Base-by-base conservation (phyloP, 2,888 invertebrate species). In the Drosophila nr. medialis region DNA sequence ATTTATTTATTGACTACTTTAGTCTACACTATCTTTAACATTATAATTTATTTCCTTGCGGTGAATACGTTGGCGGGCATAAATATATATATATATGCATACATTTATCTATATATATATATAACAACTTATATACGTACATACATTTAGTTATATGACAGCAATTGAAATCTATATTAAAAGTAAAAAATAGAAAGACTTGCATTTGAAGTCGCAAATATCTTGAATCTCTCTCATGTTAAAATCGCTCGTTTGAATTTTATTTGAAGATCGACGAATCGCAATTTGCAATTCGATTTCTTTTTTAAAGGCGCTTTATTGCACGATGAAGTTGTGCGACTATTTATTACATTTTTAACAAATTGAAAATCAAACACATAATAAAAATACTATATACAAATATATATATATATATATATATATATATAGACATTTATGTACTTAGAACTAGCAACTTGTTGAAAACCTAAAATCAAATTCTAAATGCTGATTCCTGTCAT, bases 381-480 rank as follows among this genome's bases (percentile, higher is more conserved):
- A 89, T 69, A 89, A 73, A 62, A 66, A 60, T 42, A 42, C n/a
- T 36, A 66, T 30, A 56, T 40, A 40, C n/a, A 40, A n/a, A 40
- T 10, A 73, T 24, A 24, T 24, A 24, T 67, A 84, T 24, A 71
- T 7, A 42, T 11, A 73, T 64, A 84, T 24, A 63, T 42, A 74
- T 51, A 71, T 32, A 60, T 54, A 74, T 69, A 87, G 64, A 89
- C 77, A 85, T 73, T 72, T 80, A 89, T 78, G 85, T 87, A 85
- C 88, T 89, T 89, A 86, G 89, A 86, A 72, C 76, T 89, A 86
- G 89, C 72, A 77, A 85, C 73, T 89, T 87, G 89, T 87, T 89
- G 69, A 81, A 80, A 77, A 70, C 45, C 63, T 60, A 69, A 80
- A 82, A 90, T 85, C 86, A 86, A 90, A 86, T 87, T 87, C 91